These are phyloP conservation scores for Apogon hyalosoma DNA, from an alignment of 2,797 vertebrate species.

Conservation along the genomic window DNA sequence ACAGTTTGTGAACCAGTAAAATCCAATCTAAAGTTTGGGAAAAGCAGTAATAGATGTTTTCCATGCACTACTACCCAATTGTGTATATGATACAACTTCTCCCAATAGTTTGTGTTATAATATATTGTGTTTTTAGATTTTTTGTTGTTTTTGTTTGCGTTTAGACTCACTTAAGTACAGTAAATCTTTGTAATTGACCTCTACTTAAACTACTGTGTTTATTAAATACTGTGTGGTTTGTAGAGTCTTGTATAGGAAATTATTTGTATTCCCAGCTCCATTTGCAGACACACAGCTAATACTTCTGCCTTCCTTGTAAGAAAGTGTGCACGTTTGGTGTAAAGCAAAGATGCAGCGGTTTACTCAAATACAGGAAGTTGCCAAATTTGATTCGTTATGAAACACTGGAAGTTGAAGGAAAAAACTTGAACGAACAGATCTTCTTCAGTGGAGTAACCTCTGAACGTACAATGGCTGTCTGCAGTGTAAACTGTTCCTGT, in stretches of 20 bases:
- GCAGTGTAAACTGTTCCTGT: background rate
- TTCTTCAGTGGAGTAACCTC: background rate
- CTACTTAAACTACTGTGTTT: background rate
- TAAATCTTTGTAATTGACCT: constrained; percentile 4
- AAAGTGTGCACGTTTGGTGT: constrained; percentile 2
- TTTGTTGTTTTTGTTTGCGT: background rate
- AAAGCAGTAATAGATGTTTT: background rate
- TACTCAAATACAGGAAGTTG: constrained; percentile 66
- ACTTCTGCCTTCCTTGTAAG: constrained; percentile 5
- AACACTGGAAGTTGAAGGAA: constrained; percentile 45
- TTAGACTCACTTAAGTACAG: no score
- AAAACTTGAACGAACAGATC: constrained; percentile 6
- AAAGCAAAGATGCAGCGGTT: constrained; percentile 19
- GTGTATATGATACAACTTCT: background rate
- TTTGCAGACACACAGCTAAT: background rate
- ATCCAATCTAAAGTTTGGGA: no score
- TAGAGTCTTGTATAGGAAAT: constrained; percentile 18
- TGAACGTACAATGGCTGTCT: constrained; percentile 2
- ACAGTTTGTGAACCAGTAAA: no score
- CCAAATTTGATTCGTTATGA: constrained; percentile 63
- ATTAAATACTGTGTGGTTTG: constrained; percentile 31
- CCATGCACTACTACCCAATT: background rate
- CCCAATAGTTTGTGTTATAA: background rate
- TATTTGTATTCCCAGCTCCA: background rate
- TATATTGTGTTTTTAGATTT: background rate